Conservation (phyloP, 1,140 invertebrate species). For the Goniozus legneri region DNA sequence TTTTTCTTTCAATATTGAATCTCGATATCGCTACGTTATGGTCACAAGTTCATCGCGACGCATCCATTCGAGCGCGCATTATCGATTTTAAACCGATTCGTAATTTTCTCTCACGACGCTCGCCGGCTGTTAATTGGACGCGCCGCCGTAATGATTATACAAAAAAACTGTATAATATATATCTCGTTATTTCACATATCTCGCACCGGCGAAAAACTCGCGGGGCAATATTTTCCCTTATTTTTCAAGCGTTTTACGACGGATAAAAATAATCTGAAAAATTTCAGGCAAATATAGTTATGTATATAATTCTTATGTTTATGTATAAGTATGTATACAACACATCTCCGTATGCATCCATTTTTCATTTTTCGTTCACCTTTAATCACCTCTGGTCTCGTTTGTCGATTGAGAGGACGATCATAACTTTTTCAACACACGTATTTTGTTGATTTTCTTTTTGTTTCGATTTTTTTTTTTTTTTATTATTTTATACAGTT, state of each 20-base stretch:
- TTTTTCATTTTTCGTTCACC: background rate
- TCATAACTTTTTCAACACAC: too few relatives aligned
- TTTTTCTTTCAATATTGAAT: slow-evolving; percentile 15
- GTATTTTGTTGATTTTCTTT: too few relatives aligned
- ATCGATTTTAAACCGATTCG: background rate
- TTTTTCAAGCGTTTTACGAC: slow-evolving; percentile 17
- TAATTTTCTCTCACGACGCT: background rate
- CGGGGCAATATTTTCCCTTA: too few relatives aligned
- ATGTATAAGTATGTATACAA: slow-evolving; percentile 20
- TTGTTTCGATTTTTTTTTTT: background rate
- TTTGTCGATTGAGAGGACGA: too few relatives aligned
- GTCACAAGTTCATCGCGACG: slow-evolving; percentile 5
- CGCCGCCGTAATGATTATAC: background rate
- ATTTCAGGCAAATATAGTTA: slow-evolving; percentile 23
- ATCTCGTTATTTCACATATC: too few relatives aligned
- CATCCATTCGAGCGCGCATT: slow-evolving; percentile 1
- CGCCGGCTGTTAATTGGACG: background rate
- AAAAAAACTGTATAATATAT: too few relatives aligned
- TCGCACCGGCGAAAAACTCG: too few relatives aligned
- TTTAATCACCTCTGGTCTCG: too few relatives aligned
- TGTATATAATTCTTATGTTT: slow-evolving; percentile 5
- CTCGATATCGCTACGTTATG: slow-evolving; percentile 8
- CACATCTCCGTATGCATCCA: slow-evolving; percentile 17
- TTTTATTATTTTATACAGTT: slow-evolving; percentile 4
- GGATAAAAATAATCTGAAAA: slow-evolving; percentile 34